A percentile compares a stretch with the other conserved stretches of the same genome.
Evolutionary conservation across 1,140 invertebrate species (phyloP).

Genomic region (Ephestia elutella): DNA sequence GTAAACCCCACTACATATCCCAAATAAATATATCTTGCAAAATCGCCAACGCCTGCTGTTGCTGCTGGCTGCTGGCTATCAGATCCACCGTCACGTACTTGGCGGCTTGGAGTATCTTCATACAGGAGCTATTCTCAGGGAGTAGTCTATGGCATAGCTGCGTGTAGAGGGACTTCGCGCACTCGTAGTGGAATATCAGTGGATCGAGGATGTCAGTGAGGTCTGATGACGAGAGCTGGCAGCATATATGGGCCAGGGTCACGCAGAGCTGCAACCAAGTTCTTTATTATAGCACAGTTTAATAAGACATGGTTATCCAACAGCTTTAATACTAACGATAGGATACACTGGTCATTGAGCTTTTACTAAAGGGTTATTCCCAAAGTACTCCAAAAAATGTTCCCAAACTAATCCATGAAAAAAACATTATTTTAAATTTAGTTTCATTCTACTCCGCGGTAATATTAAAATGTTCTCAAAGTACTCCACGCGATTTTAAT

Average conservation of each 20-base stretch:
- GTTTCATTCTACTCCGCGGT: too few relatives aligned
- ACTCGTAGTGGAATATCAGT: slow-evolving; percentile 59
- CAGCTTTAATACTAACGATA: too few relatives aligned
- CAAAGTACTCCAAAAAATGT: too few relatives aligned
- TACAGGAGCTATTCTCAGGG: slow-evolving; percentile 61
- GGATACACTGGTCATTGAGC: too few relatives aligned
- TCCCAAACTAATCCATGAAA: too few relatives aligned
- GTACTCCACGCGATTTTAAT: too few relatives aligned
- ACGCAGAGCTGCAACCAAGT: slow-evolving; percentile 63
- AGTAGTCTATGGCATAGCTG: slow-evolving; percentile 58
- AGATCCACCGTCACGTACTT: slow-evolving; percentile 68
- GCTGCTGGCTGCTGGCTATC: slow-evolving; percentile 38
- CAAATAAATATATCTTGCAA: slow-evolving; percentile 70
- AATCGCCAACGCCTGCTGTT: slow-evolving; percentile 55
- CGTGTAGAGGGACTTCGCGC: slow-evolving; percentile 50
- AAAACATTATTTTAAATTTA: too few relatives aligned
- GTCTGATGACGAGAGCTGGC: slow-evolving; percentile 51
- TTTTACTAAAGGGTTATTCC: too few relatives aligned
- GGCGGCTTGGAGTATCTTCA: slow-evolving; percentile 61
- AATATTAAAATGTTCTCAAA: too few relatives aligned
- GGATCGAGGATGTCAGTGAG: slow-evolving; percentile 61
- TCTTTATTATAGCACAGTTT: too few relatives aligned
- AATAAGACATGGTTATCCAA: too few relatives aligned
- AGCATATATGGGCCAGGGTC: slow-evolving; percentile 63
- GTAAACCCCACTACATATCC: too few relatives aligned